These are phyloP conservation scores for Spodoptera picta DNA, from an alignment of 2,888 invertebrate genomes.

Conservation along the genomic window DNA sequence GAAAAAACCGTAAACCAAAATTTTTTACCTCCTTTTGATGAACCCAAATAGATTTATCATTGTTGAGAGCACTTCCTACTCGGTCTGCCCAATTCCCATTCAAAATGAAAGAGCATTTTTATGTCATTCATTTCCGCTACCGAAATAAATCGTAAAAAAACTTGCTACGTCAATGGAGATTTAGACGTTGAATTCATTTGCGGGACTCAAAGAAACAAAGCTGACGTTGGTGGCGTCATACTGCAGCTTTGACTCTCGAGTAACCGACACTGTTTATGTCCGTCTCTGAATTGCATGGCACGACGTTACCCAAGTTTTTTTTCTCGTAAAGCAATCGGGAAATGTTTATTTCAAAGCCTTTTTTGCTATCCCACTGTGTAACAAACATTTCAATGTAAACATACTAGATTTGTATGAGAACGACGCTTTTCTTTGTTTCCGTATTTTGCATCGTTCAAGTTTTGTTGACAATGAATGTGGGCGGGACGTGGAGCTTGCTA, in stretches of 20 bases:
- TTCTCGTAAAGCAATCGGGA: slow-evolving; percentile 47
- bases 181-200: slow-evolving; percentile 62
- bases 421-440: slow-evolving; percentile 33
- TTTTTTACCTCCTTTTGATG: slow-evolving; percentile 34
- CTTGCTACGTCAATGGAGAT: slow-evolving; percentile 51
- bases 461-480: slow-evolving; percentile 18
- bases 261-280: slow-evolving; percentile 47
- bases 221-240: slow-evolving; percentile 39
- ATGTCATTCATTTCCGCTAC: slow-evolving; percentile 48
- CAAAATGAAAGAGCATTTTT: slow-evolving; percentile 50
- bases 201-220: slow-evolving; percentile 61
- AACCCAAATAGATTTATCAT: slow-evolving; percentile 45
- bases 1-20: slow-evolving; percentile 15
- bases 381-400: slow-evolving; percentile 41
- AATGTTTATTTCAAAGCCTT: slow-evolving; percentile 48
- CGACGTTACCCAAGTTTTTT: slow-evolving; percentile 40
- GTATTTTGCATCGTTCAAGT: slow-evolving; percentile 14
- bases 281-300: slow-evolving; percentile 48
- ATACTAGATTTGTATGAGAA: slow-evolving; percentile 26
- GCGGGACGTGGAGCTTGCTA: slow-evolving; percentile 7
- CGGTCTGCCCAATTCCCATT: slow-evolving; percentile 41
- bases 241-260: slow-evolving; percentile 51
- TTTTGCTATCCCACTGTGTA: slow-evolving; percentile 31
- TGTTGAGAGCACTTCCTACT: slow-evolving; percentile 36
- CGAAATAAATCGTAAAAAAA: slow-evolving; percentile 51